Evolutionary conservation across 2,888 invertebrate genomes (phyloP).

Genomic region (Melieria picta): DNA sequence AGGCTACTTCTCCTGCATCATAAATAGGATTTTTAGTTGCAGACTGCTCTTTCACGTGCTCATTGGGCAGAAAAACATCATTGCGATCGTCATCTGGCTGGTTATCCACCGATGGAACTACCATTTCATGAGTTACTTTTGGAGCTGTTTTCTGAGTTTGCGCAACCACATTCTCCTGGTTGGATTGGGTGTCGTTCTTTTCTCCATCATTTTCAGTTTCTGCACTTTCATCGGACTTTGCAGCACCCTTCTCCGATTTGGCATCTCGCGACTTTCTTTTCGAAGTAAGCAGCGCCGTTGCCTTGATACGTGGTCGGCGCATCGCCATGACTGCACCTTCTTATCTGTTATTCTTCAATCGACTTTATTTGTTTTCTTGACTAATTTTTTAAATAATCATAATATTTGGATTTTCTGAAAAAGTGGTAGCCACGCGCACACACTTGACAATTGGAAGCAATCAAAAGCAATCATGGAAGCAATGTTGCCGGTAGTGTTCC

Average conservation of each 20-base stretch:
- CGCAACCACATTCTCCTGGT: background rate
- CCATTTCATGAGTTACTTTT: no score
- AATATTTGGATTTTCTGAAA: constrained; percentile 4
- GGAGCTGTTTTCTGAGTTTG: no score
- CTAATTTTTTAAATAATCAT: constrained; percentile 16
- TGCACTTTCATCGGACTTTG: background rate
- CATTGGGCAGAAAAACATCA: no score
- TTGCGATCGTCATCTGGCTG: no score
- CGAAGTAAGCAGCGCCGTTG: constrained; percentile 69
- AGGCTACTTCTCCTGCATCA: no score
- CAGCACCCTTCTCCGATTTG: background rate
- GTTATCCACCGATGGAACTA: background rate
- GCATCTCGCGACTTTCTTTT: constrained; percentile 43
- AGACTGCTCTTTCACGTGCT: no score
- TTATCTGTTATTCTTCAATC: constrained; percentile 17
- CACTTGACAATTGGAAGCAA: no score
- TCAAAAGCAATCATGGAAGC: no score
- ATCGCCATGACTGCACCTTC: constrained; percentile 69
- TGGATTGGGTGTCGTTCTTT: background rate
- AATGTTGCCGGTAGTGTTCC: no score
- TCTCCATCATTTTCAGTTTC: background rate
- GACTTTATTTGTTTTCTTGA: constrained; percentile 33
- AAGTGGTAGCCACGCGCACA: no score
- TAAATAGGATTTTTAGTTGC: no score
- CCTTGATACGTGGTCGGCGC: constrained; percentile 79